These are phyloP conservation scores for Mustela erminea DNA, from an alignment of 2,797 vertebrate genomes.

Conservation along the genomic window DNA sequence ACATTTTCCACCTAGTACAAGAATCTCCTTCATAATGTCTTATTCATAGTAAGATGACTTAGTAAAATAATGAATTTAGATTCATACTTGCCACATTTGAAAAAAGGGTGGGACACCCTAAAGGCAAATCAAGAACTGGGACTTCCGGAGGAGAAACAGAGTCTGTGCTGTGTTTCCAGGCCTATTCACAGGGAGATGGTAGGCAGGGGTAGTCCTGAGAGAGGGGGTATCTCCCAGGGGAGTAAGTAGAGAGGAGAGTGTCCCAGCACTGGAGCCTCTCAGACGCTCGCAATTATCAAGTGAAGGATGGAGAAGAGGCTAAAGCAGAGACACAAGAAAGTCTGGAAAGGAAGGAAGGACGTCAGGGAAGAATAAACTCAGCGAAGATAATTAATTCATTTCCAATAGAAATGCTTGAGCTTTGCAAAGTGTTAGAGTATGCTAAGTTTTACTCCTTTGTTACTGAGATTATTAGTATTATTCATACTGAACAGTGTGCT, in stretches of 20 bases:
- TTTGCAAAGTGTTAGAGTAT: neutral
- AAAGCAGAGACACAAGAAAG: neutral
- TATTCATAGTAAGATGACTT: neutral
- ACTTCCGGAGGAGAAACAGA: neutral
- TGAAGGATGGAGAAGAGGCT: neutral
- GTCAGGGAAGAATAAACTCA: neutral
- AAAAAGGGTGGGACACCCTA: neutral
- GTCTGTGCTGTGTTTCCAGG: neutral
- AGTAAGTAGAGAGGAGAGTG: neutral
- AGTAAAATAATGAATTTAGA: neutral
- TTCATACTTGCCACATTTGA: neutral
- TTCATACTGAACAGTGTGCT: neutral
- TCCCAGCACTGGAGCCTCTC: neutral
- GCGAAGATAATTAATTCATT: neutral
- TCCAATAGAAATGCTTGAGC: neutral
- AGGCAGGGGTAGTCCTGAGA: neutral
- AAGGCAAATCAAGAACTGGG: neutral
- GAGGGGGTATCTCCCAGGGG: neutral
- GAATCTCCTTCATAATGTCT: neutral
- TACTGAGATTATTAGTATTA: neutral
- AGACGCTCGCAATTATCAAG: neutral
- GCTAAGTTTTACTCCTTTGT: neutral
- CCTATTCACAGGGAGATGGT: neutral
- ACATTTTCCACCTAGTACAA: neutral
- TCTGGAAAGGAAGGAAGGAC: neutral